Conservation (phyloP, 2,797 vertebrate species). For the Threskiornis aethiopicus region DNA sequence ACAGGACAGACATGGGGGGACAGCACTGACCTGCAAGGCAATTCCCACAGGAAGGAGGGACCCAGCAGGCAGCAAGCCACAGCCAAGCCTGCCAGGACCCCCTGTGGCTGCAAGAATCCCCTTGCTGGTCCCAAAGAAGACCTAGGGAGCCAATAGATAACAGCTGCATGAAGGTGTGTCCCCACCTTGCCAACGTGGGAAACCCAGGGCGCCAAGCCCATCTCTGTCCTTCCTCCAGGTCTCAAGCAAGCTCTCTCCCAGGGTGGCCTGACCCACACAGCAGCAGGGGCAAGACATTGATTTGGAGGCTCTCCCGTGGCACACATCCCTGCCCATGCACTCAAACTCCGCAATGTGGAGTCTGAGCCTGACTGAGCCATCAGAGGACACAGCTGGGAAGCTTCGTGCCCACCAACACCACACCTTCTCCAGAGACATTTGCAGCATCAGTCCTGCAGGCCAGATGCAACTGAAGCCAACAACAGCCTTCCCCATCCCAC, state of each 20-base stretch:
- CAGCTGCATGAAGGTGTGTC: neutral
- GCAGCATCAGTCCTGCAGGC: neutral
- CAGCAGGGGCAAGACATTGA: accelerated
- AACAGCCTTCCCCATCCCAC: neutral
- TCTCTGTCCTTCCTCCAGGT: neutral
- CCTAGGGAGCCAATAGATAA: accelerated
- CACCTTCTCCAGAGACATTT: neutral
- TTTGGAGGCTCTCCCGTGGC: neutral
- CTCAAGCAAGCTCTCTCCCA: neutral
- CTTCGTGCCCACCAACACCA: neutral
- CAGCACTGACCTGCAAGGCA: neutral
- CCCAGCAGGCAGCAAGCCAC: neutral
- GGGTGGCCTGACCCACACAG: neutral
- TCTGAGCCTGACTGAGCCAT: neutral
- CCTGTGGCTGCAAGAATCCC: neutral
- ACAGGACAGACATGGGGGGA: neutral
- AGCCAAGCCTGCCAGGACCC: neutral
- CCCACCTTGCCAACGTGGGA: neutral
- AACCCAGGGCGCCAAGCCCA: neutral
- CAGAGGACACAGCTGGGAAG: neutral
- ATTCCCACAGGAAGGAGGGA: neutral
- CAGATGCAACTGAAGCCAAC: neutral
- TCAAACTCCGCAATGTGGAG: neutral
- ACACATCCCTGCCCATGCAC: neutral
- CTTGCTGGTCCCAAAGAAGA: neutral